phyloP scores from a whole-genome alignment of 2,797 vertebrate genomes.

The Pagetopsis macropterus region DNA sequence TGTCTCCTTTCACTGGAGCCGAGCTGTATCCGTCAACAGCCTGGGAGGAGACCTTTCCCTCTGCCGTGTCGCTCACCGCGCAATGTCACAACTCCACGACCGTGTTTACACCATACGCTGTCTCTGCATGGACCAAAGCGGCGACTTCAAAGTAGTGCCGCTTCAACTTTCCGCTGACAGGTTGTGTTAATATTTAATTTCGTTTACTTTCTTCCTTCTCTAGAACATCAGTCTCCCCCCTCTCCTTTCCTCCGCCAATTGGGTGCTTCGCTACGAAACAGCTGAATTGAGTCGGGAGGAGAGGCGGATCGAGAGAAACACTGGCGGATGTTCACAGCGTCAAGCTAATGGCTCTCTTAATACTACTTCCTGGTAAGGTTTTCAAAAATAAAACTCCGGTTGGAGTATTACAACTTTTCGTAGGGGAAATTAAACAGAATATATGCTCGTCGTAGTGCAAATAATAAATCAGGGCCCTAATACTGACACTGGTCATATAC shows the following conservation, averaged over 20 bases:
- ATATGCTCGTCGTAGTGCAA: too few relatives aligned
- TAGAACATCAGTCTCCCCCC: constrained; percentile 18
- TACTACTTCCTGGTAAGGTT: constrained; percentile 15
- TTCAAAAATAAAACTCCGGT: constrained; percentile 45
- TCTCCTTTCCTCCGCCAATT: constrained; percentile 56
- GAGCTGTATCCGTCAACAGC: constrained; percentile 74
- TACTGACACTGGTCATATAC: too few relatives aligned
- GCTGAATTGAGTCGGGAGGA: constrained; percentile 66
- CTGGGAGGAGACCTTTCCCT: constrained; percentile 76
- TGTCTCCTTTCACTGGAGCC: constrained; percentile 58
- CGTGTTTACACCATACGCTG: constrained; percentile 52
- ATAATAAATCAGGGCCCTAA: too few relatives aligned
- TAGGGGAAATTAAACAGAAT: background rate
- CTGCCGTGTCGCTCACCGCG: constrained; percentile 57
- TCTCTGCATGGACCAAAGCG: constrained; percentile 18
- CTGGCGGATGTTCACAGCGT: constrained; percentile 26
- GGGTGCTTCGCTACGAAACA: constrained; percentile 67
- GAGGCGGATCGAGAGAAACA: constrained; percentile 62
- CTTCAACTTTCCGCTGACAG: constrained; percentile 40
- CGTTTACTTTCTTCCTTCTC: constrained; percentile 45
- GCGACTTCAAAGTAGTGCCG: constrained; percentile 35
- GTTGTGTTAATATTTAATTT: constrained; percentile 24
- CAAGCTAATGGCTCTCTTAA: background rate
- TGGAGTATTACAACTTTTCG: background rate
- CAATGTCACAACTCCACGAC: constrained; percentile 59